A percentile compares a stretch with the other conserved stretches of the same genome.
These are phyloP conservation scores for Crocallis elinguaria DNA, from an alignment of 2,888 invertebrate species.

Conservation along the genomic window DNA sequence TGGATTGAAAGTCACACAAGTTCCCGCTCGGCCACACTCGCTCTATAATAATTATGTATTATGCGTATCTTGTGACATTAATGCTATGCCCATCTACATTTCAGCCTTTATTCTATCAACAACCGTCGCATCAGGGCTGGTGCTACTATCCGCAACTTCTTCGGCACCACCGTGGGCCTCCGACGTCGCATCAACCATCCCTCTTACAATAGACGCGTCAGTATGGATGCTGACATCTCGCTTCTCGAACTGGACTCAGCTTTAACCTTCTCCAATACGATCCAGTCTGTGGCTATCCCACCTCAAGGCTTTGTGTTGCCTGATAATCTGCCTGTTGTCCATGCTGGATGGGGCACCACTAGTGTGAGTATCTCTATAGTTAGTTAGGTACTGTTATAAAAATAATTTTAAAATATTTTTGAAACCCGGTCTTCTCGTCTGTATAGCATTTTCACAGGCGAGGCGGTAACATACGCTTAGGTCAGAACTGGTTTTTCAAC, in stretches of 20 bases:
- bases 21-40: no score
- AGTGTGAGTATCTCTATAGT: neutral
- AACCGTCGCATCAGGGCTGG: slow-evolving; percentile 62
- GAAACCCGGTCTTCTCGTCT: no score
- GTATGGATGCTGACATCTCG: slow-evolving; percentile 52
- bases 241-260: slow-evolving; percentile 45
- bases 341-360: neutral
- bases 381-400: no score
- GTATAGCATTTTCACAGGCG: no score
- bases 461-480: no score
- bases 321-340: slow-evolving; percentile 27
- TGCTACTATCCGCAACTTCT: slow-evolving; percentile 50
- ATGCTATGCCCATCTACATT: no score
- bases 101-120: slow-evolving; percentile 1
- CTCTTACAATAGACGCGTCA: slow-evolving; percentile 22
- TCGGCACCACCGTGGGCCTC: slow-evolving; percentile 46
- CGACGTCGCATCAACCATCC: slow-evolving; percentile 43
- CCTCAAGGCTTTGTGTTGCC: slow-evolving; percentile 27
- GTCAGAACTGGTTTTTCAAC: no score
- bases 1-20: no score
- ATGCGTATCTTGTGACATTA: no score
- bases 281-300: slow-evolving; percentile 25
- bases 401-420: no score
- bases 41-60: no score
- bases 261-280: slow-evolving; percentile 8